phyloP scores from a whole-genome alignment of 1,140 invertebrate genomes.

The Tenebrio molitor region DNA sequence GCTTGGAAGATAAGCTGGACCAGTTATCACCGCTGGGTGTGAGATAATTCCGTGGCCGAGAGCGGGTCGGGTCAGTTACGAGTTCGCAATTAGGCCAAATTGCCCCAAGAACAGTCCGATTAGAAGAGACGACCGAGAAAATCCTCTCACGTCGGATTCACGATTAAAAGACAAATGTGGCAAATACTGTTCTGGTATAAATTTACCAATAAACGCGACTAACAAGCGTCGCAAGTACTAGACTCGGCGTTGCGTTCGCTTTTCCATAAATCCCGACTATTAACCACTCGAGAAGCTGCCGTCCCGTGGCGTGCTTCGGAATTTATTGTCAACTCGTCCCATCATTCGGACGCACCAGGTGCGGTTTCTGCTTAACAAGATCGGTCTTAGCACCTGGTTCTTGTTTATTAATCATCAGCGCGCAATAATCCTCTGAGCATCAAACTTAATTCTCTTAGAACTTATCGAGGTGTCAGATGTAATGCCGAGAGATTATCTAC shows the following conservation, averaged over 20 bases:
- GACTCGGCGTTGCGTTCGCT: slow-evolving; percentile 11
- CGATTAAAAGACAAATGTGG: no score
- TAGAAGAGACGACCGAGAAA: not conserved
- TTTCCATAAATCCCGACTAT: slow-evolving; percentile 41
- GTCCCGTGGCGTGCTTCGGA: slow-evolving; percentile 13
- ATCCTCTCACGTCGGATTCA: no score
- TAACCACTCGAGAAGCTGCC: slow-evolving; percentile 31
- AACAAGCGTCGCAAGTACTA: slow-evolving; percentile 8
- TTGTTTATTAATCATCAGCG: slow-evolving; percentile 33
- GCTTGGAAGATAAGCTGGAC: no score
- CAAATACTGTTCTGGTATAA: slow-evolving; percentile 4
- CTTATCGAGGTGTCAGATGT: no score
- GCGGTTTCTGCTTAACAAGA: slow-evolving; percentile 39
- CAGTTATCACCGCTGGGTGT: no score
- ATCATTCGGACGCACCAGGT: slow-evolving; percentile 37
- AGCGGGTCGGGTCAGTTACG: not conserved
- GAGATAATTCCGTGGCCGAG: not conserved
- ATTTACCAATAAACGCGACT: slow-evolving; percentile 26
- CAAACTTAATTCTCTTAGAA: slow-evolving; percentile 20
- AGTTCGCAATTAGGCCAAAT: not conserved
- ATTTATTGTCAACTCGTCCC: slow-evolving; percentile 45
- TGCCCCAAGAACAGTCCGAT: not conserved
- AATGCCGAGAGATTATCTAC: no score
- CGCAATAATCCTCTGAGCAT: slow-evolving; percentile 17
- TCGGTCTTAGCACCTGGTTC: slow-evolving; percentile 36